phyloP scores from a whole-genome alignment of 2,797 vertebrate species.

The Bradypus variegatus region DNA sequence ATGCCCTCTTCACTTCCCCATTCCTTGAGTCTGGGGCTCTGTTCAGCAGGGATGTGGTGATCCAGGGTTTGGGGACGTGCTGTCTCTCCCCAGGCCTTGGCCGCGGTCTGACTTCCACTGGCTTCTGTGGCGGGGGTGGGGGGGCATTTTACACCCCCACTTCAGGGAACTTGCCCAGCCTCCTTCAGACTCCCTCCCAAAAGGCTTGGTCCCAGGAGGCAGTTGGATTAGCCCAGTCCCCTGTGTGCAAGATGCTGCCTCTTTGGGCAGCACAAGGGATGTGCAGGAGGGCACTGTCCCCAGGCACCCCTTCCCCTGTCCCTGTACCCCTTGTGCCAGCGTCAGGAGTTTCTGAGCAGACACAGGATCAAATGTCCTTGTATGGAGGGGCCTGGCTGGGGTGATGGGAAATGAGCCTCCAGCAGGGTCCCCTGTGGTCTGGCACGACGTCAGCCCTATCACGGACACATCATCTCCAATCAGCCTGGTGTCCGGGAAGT shows the following conservation, averaged over 20 bases:
- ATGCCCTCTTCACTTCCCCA: background rate
- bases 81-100: background rate
- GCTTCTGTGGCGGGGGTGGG: background rate
- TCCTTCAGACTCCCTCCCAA: background rate
- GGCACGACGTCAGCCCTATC: background rate
- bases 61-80: background rate
- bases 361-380: background rate
- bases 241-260: background rate
- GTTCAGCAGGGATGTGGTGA: background rate
- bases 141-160: background rate
- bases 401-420: background rate
- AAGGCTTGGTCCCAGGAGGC: background rate
- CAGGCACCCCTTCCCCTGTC: background rate
- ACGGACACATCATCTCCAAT: background rate
- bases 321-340: accelerated
- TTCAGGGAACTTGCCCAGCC: background rate
- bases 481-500: background rate
- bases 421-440: background rate
- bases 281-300: background rate
- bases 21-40: background rate
- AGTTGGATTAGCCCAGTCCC: background rate
- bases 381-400: background rate
- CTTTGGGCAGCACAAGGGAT: background rate
- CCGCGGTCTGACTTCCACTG: background rate
- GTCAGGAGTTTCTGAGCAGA: background rate